Conservation (phyloP, 2,797 vertebrate genomes). For the Trachurus trachurus region DNA sequence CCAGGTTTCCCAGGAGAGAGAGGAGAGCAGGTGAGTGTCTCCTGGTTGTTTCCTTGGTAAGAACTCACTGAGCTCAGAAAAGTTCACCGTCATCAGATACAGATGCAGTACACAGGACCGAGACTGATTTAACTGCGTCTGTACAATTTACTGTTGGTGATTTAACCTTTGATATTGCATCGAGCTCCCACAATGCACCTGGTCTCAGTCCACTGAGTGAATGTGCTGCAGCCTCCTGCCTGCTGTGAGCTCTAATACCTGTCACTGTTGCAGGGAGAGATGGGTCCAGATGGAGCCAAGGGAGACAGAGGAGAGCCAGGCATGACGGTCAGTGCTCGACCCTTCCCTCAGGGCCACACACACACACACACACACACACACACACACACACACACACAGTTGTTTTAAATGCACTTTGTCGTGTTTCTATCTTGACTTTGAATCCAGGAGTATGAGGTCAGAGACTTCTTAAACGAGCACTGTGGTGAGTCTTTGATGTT, state of each 20-base stretch:
- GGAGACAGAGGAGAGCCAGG: slow-evolving; percentile 93
- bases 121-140: too few species aligned
- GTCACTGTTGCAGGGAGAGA: slow-evolving; percentile 87
- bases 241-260: slow-evolving; percentile 62
- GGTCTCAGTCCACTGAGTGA: slow-evolving; percentile 45
- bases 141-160: neutral
- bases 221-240: slow-evolving; percentile 43
- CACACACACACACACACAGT: slow-evolving; percentile 17
- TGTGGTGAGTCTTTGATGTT: slow-evolving; percentile 90
- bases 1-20: slow-evolving; percentile 93
- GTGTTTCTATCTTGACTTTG: slow-evolving; percentile 34
- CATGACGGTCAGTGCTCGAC: slow-evolving; percentile 90
- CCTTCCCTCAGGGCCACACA: slow-evolving; percentile 47
- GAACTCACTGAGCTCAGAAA: too few species aligned
- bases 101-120: too few species aligned
- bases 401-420: slow-evolving; percentile 33
- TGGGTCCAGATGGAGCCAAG: slow-evolving; percentile 89
- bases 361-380: slow-evolving; percentile 9
- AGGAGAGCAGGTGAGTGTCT: slow-evolving; percentile 85
- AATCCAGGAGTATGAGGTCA: slow-evolving; percentile 93
- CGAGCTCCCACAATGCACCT: slow-evolving; percentile 37
- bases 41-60: neutral
- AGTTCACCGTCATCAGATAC: too few species aligned
- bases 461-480: slow-evolving; percentile 93
- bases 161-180: slow-evolving; percentile 52